Evolutionary conservation across 92 coral and sea anemone species (phyloP).

Genomic region (Parazoanthus atlanticus): DNA sequence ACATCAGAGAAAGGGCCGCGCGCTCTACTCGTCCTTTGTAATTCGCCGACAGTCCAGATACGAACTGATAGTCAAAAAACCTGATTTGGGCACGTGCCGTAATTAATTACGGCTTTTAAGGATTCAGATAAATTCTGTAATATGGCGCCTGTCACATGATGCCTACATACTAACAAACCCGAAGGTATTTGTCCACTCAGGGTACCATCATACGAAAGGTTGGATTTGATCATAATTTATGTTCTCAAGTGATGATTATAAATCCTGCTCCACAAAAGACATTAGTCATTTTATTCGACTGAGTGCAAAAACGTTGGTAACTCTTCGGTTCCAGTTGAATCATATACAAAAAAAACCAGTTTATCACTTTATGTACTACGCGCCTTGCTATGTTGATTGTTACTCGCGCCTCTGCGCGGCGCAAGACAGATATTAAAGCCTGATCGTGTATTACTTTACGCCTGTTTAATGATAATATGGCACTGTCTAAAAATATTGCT

Average conservation of each 20-base stretch:
- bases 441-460: too few relatives aligned
- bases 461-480: too few relatives aligned
- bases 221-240: not conserved
- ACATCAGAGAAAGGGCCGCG: not conserved
- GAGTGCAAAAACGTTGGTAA: not conserved
- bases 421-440: too few relatives aligned
- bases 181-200: not conserved
- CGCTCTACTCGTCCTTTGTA: not conserved
- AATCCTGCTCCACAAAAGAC: too few relatives aligned
- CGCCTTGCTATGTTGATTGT: too few relatives aligned
- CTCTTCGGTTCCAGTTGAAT: not conserved
- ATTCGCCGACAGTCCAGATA: conserved; percentile 10
- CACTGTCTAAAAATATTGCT: too few relatives aligned
- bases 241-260: not conserved
- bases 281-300: not conserved
- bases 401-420: too few relatives aligned
- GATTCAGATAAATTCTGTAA: not conserved
- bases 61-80: not conserved
- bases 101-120: not conserved
- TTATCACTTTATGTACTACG: too few relatives aligned
- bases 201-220: not conserved
- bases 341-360: too few relatives aligned
- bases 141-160: not conserved
- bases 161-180: not conserved
- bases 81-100: conserved; percentile 22